Conservation (phyloP, 2,113 vertebrate genomes). For the Clarias magur region DNA sequence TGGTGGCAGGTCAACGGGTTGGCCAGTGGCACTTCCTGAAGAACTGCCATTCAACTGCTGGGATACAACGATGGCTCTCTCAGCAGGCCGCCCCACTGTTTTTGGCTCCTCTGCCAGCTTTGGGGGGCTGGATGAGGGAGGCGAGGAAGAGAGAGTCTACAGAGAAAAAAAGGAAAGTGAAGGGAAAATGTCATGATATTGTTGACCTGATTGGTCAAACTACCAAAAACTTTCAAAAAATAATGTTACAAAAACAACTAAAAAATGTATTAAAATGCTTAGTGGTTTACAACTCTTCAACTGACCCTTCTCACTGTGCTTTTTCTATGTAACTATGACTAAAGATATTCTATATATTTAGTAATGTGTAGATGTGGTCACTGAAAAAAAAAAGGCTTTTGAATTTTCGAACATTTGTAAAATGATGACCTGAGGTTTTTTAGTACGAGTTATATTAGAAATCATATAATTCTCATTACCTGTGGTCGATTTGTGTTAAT, state of each 20-base stretch:
- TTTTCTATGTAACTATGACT: neutral
- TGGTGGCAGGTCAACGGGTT: constrained; percentile 77
- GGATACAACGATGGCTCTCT: constrained; percentile 63
- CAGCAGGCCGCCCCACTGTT: constrained; percentile 42
- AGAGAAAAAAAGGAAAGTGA: neutral
- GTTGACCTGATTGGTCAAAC: neutral
- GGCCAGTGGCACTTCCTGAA: constrained; percentile 70
- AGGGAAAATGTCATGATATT: neutral
- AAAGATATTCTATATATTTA: neutral
- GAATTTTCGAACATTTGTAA: neutral
- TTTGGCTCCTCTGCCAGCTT: constrained; percentile 74
- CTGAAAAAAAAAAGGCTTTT: neutral
- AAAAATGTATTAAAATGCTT: neutral
- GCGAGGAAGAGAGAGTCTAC: constrained; percentile 64
- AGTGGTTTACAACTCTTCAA: neutral
- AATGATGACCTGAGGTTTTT: neutral
- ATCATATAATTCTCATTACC: constrained; percentile 58
- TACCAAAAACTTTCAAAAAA: neutral
- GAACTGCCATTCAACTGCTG: constrained; percentile 84
- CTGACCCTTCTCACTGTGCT: neutral
- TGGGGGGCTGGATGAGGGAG: constrained; percentile 75
- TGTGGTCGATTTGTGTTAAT: constrained; percentile 70
- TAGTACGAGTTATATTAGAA: neutral
- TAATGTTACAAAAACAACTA: neutral
- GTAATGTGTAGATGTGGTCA: neutral